Percentiles rank a stretch among this genome's conserved stretches.
phyloP scores from a whole-genome alignment of 2,888 invertebrate genomes.

The Drosophila melanocephala region DNA sequence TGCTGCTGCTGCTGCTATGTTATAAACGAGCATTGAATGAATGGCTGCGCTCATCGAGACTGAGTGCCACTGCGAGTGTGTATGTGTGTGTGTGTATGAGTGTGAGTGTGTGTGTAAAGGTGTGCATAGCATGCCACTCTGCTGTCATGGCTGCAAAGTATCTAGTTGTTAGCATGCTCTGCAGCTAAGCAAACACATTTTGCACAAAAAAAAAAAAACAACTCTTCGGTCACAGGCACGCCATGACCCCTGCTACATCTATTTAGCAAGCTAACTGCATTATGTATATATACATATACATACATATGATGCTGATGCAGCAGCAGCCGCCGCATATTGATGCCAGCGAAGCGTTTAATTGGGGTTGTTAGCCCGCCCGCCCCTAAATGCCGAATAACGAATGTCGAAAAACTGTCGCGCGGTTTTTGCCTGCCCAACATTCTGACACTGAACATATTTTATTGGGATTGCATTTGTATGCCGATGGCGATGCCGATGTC shows the following conservation, averaged over 20 bases:
- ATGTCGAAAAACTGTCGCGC: constrained; percentile 37
- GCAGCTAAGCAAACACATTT: constrained; percentile 73
- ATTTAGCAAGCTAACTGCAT: not conserved
- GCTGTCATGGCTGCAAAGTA: constrained; percentile 55
- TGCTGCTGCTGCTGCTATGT: not conserved
- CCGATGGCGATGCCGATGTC: constrained; percentile 19
- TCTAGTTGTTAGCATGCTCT: constrained; percentile 41
- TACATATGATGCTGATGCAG: constrained; percentile 39
- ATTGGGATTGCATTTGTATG: constrained; percentile 58
- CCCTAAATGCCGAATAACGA: constrained; percentile 30
- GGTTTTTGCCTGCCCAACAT: constrained; percentile 44
- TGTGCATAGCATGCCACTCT: constrained; percentile 43
- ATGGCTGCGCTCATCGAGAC: constrained; percentile 41
- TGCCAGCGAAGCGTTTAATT: constrained; percentile 71
- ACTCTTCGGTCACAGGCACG: constrained; percentile 24
- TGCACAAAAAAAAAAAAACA: constrained; percentile 28
- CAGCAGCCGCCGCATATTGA: constrained; percentile 35
- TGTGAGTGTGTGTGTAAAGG: constrained; percentile 40
- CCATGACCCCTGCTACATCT: not conserved
- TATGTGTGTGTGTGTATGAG: constrained; percentile 13
- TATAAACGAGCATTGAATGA: constrained; percentile 76
- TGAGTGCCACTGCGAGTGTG: constrained; percentile 12
- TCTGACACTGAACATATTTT: constrained; percentile 71
- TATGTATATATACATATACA: not conserved
- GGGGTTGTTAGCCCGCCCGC: constrained; percentile 71